Conservation (phyloP, 2,888 invertebrate genomes). For the Saturnia japonica region DNA sequence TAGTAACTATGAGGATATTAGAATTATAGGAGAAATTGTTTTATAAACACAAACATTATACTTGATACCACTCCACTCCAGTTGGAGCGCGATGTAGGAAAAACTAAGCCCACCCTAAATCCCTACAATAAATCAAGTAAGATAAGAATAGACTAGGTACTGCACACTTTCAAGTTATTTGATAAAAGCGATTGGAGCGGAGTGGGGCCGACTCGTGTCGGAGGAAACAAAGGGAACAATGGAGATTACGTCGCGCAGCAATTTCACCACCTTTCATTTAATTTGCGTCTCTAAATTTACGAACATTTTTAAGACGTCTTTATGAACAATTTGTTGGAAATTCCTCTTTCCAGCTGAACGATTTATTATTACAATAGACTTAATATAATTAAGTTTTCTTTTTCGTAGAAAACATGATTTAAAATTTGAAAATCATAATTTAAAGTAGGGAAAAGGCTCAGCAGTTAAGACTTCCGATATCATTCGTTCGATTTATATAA, state of each 20-base stretch:
- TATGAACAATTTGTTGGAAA: slow-evolving; percentile 6
- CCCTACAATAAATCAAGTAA: neutral
- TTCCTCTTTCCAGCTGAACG: neutral
- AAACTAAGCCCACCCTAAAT: neutral
- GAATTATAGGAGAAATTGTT: neutral
- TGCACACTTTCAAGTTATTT: slow-evolving; percentile 5
- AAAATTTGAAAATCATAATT: neutral
- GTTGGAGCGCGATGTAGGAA: neutral
- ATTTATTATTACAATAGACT: neutral
- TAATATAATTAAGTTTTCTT: too few relatives aligned
- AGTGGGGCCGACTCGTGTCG: neutral
- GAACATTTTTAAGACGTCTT: slow-evolving; percentile 1
- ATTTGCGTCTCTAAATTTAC: slow-evolving; percentile 2
- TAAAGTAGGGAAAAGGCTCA: neutral
- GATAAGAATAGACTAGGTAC: neutral
- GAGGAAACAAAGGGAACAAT: slow-evolving; percentile 8
- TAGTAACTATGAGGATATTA: neutral
- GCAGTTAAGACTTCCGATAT: too few relatives aligned
- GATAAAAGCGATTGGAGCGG: neutral
- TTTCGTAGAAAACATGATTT: too few relatives aligned
- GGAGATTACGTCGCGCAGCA: slow-evolving; percentile 1
- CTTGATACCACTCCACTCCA: neutral
- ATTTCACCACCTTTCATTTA: neutral
- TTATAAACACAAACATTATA: neutral
- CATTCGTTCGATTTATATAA: too few relatives aligned